These are phyloP conservation scores for Lissonota sp. DNA, from an alignment of 2,888 invertebrate species.

Conservation along the genomic window DNA sequence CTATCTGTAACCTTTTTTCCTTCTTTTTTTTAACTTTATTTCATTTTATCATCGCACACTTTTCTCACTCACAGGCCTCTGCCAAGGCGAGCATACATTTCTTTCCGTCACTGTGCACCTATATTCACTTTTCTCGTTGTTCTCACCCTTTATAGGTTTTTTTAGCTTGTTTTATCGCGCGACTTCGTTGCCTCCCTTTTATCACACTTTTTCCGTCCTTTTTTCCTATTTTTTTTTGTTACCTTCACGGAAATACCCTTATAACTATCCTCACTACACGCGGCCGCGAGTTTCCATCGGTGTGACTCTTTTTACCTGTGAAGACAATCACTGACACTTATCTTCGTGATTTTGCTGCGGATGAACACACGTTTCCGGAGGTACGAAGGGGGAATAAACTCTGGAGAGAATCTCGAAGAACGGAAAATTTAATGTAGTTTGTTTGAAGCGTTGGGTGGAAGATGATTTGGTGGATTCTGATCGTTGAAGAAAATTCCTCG, in stretches of 20 bases:
- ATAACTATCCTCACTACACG: conserved; percentile 37
- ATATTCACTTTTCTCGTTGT: conserved; percentile 51
- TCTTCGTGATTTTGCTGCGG: neutral
- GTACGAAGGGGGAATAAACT: no score
- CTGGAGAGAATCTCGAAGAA: conserved; percentile 22
- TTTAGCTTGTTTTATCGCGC: conserved; percentile 6
- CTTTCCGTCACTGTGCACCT: conserved; percentile 31
- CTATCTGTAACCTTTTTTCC: conserved; percentile 20
- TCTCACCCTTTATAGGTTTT: conserved; percentile 27
- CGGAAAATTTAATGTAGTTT: conserved; percentile 18
- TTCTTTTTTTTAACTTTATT: conserved; percentile 2
- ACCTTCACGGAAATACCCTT: neutral
- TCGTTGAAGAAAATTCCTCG: neutral
- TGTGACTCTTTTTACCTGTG: conserved; percentile 23
- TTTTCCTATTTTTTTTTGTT: neutral
- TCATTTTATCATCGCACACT: conserved; percentile 16
- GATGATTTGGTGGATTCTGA: neutral
- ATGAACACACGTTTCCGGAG: no score
- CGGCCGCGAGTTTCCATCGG: conserved; percentile 28
- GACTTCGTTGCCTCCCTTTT: conserved; percentile 17
- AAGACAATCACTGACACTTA: conserved; percentile 14
- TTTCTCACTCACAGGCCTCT: conserved; percentile 40
- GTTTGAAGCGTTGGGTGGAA: neutral
- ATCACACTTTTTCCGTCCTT: conserved; percentile 13
- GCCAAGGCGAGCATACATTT: conserved; percentile 4